phyloP scores from a whole-genome alignment of 2,113 vertebrate genomes.

The Strigops habroptila region DNA sequence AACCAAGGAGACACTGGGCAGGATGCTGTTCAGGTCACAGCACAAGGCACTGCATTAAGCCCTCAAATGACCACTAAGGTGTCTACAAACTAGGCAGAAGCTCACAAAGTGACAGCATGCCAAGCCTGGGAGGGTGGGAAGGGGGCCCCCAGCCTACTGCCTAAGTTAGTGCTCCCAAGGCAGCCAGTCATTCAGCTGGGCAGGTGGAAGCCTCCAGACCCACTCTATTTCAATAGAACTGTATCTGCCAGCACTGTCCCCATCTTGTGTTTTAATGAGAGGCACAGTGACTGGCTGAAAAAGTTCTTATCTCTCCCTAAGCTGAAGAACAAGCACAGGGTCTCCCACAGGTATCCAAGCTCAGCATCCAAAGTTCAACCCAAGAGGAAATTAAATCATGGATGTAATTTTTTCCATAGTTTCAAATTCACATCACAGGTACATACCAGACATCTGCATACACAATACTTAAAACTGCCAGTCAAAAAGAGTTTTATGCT shows the following conservation, averaged over 20 bases:
- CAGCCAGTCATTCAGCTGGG: background rate
- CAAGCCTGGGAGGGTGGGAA: background rate
- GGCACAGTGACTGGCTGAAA: background rate
- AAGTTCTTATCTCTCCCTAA: background rate
- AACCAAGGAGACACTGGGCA: background rate
- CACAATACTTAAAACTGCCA: background rate
- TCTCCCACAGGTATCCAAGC: background rate
- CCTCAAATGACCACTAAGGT: background rate
- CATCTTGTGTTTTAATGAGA: background rate
- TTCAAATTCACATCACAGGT: background rate
- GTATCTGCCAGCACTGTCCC: background rate
- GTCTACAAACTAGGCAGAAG: background rate
- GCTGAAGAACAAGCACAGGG: background rate
- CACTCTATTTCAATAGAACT: background rate
- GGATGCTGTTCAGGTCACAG: background rate
- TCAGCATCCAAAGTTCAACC: background rate
- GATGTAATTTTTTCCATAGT: background rate
- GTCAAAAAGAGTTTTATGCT: background rate
- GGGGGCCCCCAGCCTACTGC: background rate
- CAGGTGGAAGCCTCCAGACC: background rate
- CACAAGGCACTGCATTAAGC: background rate
- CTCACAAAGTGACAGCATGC: slow-evolving; percentile 52
- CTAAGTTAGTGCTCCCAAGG: background rate
- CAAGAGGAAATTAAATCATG: background rate
- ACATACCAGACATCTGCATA: background rate